These are phyloP conservation scores for Bombus pascuorum DNA, from an alignment of 1,140 invertebrate species.

Conservation along the genomic window DNA sequence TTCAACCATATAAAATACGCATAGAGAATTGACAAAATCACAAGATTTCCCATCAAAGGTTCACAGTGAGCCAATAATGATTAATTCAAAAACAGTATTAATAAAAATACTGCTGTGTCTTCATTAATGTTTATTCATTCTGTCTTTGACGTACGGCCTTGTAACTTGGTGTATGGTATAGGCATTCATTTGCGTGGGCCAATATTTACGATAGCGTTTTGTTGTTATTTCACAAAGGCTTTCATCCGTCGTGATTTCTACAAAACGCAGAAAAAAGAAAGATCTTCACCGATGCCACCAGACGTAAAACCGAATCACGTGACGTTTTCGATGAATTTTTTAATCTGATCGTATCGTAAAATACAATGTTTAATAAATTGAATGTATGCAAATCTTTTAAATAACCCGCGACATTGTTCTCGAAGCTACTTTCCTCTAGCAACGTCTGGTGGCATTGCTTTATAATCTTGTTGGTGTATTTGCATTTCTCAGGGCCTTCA, in stretches of 20 bases:
- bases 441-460: conserved; percentile 58
- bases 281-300: not conserved
- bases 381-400: conserved; percentile 21
- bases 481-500: conserved; percentile 54
- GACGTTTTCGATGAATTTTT: not conserved
- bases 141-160: not conserved
- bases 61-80: not conserved
- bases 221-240: not conserved
- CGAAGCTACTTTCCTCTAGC: conserved; percentile 17
- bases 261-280: not conserved
- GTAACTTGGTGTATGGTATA: not conserved
- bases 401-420: conserved; percentile 43
- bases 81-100: not conserved
- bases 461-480: conserved; percentile 41
- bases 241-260: not conserved
- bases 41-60: not conserved
- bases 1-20: not conserved
- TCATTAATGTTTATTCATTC: conserved; percentile 1
- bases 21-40: not conserved
- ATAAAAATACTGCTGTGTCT: not conserved
- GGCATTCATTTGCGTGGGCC: conserved; percentile 8
- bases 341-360: not conserved
- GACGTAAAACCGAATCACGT: not conserved
- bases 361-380: not conserved
- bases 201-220: conserved; percentile 24